A percentile compares a stretch with the other conserved stretches of the same genome.
phyloP scores from a whole-genome alignment of 2,113 vertebrate genomes.

The Tauraco erythrolophus region DNA sequence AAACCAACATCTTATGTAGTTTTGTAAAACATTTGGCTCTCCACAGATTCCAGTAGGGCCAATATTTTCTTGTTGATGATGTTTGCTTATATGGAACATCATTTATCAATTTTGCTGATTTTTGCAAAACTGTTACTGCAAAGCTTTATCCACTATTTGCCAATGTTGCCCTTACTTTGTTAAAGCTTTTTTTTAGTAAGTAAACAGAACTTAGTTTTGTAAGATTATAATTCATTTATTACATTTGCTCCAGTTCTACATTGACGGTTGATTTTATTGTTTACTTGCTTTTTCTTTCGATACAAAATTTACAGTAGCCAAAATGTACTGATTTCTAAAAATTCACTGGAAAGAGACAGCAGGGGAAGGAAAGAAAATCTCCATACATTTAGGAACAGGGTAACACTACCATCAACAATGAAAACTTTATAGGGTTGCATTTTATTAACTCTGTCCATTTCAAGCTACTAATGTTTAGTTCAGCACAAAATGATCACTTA shows the following conservation, averaged over 20 bases:
- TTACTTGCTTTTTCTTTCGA: background rate
- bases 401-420: conserved; percentile 5
- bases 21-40: background rate
- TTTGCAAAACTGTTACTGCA: background rate
- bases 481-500: conserved; percentile 18
- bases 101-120: background rate
- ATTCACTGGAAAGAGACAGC: background rate
- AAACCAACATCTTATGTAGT: background rate
- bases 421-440: conserved; percentile 20
- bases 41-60: background rate
- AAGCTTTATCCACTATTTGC: background rate
- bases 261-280: background rate
- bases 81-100: background rate
- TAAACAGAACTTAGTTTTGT: background rate
- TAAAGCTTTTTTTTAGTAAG: background rate
- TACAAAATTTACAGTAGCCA: background rate
- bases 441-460: conserved; percentile 35
- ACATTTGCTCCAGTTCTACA: background rate
- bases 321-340: background rate
- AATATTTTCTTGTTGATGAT: background rate
- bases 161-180: background rate
- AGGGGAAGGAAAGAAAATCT: background rate
- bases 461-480: conserved; percentile 40
- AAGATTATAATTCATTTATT: background rate
- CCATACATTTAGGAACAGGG: background rate